phyloP scores from a whole-genome alignment of 2,113 vertebrate species.

The Hylia prasina region DNA sequence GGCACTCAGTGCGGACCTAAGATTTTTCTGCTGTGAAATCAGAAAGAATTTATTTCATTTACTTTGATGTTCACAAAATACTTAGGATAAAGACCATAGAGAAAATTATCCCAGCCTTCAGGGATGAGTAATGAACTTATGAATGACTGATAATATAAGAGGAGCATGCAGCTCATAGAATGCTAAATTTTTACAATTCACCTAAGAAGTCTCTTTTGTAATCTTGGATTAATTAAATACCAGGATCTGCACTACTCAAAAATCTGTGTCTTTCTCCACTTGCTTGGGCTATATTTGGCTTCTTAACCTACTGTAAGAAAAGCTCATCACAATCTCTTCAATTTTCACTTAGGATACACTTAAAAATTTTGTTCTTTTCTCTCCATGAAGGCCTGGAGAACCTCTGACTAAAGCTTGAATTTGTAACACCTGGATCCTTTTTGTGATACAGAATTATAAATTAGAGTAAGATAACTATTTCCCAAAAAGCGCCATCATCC shows the following conservation, averaged over 20 bases:
- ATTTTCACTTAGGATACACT: not conserved
- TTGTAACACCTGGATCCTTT: not conserved
- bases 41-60: not conserved
- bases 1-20: not conserved
- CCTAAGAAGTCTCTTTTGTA: not conserved
- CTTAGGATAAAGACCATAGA: not conserved
- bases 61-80: not conserved
- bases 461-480: not conserved
- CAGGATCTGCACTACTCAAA: not conserved
- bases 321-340: not conserved
- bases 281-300: not conserved
- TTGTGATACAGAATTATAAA: not conserved
- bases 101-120: not conserved
- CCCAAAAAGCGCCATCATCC: not conserved
- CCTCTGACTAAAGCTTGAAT: not conserved
- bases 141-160: not conserved
- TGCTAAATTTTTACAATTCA: not conserved
- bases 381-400: not conserved
- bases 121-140: not conserved
- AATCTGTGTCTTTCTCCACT: not conserved
- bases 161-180: not conserved
- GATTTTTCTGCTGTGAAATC: not conserved
- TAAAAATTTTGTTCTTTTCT: not conserved
- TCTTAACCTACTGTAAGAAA: not conserved
- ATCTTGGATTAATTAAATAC: not conserved